Percentiles rank a stretch among this genome's conserved stretches.
Evolutionary conservation across 2,888 invertebrate species (phyloP).

Genomic region (Acleris emargana): DNA sequence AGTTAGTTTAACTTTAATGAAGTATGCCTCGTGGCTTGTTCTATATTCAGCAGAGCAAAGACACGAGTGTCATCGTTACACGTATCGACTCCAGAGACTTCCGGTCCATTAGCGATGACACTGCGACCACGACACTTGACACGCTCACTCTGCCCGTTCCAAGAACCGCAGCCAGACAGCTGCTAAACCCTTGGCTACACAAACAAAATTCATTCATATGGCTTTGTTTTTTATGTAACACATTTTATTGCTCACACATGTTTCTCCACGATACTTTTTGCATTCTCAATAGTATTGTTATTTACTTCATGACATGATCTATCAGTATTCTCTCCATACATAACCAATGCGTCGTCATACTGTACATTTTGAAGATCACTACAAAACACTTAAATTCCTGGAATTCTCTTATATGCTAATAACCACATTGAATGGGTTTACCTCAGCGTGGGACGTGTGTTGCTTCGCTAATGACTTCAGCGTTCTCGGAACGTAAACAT

Average conservation of each 20-base stretch:
- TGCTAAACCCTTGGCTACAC: conserved; percentile 17
- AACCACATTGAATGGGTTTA: conserved; percentile 29
- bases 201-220: conserved; percentile 23
- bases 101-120: conserved; percentile 33
- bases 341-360: background rate
- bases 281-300: background rate
- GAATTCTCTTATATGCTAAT: conserved; percentile 9
- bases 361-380: background rate
- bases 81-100: conserved; percentile 21
- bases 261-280: background rate
- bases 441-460: conserved; percentile 23
- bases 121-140: conserved; percentile 34
- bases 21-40: background rate
- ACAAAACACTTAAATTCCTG: conserved; percentile 4
- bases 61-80: conserved; percentile 11
- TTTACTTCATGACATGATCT: background rate
- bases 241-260: conserved; percentile 13
- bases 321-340: background rate
- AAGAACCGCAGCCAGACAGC: conserved; percentile 23
- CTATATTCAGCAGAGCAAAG: background rate
- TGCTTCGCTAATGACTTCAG: conserved; percentile 34
- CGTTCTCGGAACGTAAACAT: conserved; percentile 38
- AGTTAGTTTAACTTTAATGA: background rate
- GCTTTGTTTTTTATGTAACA: conserved; percentile 7
- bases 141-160: conserved; percentile 19